Evolutionary conservation across 2,888 invertebrate species (phyloP), one percentile per base, ranked within the genome.

Genomic region (Tiliacea aurago): DNA sequence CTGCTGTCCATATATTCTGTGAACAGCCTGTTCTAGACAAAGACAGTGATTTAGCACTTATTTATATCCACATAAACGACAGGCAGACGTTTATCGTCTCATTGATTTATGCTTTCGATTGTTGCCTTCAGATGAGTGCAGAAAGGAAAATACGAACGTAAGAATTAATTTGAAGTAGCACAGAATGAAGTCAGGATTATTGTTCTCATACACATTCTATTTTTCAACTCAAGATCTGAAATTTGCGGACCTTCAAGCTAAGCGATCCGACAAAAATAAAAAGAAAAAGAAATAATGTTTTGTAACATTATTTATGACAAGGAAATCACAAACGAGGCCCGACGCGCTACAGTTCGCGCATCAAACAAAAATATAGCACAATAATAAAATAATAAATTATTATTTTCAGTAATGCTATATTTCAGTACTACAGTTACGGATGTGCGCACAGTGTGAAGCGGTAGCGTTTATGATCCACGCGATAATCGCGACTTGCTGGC

Each of bases 31-130:
- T 66, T 80, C 80, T 77, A 77, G 74, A 66, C 62, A 78, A 20
- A 71, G 72, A 76, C 53, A 73, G 70, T 78, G 64, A 84, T 84
- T 76, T 80, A 82, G 51, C 43, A 64, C 70, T 74, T 80, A 80
- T 82, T 84, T 82, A 86, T 76, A 47, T 11, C 41, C 56, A 18
- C 79, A 65, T 67, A 64, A 78, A 83, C 64, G 33, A 43, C 67
- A 61, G 23, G n/a, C 43, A 23, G 55, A 64, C 73, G 58, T 84
- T 82, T 78, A 86, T 55, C 58, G 73, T 82, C 49, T 65, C 61
- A 55, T 37, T 68, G 80, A 86, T 47, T 82, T 58, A 80, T 63
- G 49, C 15, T 58, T 61, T 49, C 28, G n/a, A 77, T 68, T 78
- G 59, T 61, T 65, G 47, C 47, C n/a, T 51, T 18, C 43, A 51